Base-by-base conservation (phyloP, 1,140 invertebrate species). In the Chionoecetes opilio region DNA sequence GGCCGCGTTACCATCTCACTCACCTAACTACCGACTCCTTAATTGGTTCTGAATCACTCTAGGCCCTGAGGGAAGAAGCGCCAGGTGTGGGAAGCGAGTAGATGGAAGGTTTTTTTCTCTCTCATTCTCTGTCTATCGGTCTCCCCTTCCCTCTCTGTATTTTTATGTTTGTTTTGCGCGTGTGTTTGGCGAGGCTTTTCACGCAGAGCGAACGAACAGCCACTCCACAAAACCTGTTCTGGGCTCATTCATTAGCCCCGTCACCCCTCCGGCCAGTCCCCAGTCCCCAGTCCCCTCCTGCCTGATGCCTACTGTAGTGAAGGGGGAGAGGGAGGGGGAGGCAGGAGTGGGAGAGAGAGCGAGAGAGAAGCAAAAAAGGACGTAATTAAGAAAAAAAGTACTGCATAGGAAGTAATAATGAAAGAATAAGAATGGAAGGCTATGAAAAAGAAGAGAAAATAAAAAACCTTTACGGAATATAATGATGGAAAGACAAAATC, bases 121-220 rank as follows among this genome's bases (percentile, higher is more conserved):
- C 89, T 29, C 41, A 29, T 17, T 53, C 90, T 91, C 31, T 29
- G 41, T 75, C 90, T 75, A 46, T 75, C 31, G 46, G 41, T 63
- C 90, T 91, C 53, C 46, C 88, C 29, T 38, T 90, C 37, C 38
- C 88, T 90, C 88, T 90, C 35, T 90, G 34, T 41, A 31, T 53
- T 41, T 90, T 38, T 86, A 34, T 86, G 32, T 91, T 91, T 91
- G 41, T 91, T 91, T 34, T 63, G 46, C 75, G 41, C 41, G 29
- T 91, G 41, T 91, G 53, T 91, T 91, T 91, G 90, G 90, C 53
- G 46, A 91, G 90, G 41, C 90, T 91, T 91, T 91, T 91, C 90
- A 91, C 90, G 90, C 88, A 90, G 90, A 31, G 90, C 37, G 46
- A 17, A 31, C 31, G 53, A 63, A 53, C 31, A 31, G 41, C 88